Conservation (phyloP, 2,888 invertebrate species). For the Stictocephala bisonia region DNA sequence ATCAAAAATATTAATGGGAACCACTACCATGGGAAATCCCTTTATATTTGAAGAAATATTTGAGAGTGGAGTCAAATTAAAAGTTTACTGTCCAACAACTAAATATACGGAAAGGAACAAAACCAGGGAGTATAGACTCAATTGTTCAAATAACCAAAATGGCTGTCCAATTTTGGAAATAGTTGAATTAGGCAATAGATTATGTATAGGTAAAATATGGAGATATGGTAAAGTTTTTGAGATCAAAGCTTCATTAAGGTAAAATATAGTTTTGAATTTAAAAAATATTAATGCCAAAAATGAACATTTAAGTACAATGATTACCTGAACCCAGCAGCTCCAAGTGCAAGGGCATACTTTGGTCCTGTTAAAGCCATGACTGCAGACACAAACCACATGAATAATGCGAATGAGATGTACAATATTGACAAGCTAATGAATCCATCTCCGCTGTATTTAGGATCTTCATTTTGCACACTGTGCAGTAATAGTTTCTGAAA, state of each 20-base stretch:
- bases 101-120: too few relatives aligned
- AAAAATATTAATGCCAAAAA: neutral
- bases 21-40: too few relatives aligned
- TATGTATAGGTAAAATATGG: too few relatives aligned
- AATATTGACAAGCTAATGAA: conserved; percentile 15
- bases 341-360: conserved; percentile 8
- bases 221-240: neutral
- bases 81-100: too few relatives aligned
- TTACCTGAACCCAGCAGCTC: conserved; percentile 21
- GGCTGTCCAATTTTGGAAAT: too few relatives aligned
- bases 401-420: conserved; percentile 22
- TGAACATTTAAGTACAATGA: neutral
- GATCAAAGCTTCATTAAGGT: neutral
- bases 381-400: conserved; percentile 19
- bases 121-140: too few relatives aligned
- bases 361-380: conserved; percentile 7
- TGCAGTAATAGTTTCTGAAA: conserved; percentile 25
- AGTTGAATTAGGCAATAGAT: too few relatives aligned
- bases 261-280: neutral
- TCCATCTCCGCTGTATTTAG: conserved; percentile 15
- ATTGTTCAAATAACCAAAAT: too few relatives aligned
- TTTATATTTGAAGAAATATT: too few relatives aligned
- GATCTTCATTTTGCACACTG: conserved; percentile 3
- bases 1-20: too few relatives aligned
- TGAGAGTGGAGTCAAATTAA: too few relatives aligned